A percentile compares a stretch with the other conserved stretches of the same genome.
Conservation (phyloP, 2,888 invertebrate genomes). For the Chymomyza fuscimana region DNA sequence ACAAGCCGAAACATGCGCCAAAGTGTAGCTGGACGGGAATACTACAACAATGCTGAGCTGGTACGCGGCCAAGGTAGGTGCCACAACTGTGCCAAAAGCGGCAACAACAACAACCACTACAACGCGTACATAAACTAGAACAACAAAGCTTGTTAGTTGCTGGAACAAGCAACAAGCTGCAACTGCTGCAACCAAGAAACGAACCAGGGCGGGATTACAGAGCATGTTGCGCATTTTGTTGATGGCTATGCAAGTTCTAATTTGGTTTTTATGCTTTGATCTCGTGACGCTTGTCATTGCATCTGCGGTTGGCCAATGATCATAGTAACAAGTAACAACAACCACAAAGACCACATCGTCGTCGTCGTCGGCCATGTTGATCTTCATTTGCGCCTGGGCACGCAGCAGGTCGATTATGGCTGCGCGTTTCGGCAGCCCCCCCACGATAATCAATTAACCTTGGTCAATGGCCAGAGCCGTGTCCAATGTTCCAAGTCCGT, state of each 20-base stretch:
- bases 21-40: not conserved
- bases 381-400: constrained; percentile 44
- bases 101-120: constrained; percentile 29
- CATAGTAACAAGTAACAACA: not conserved
- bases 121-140: constrained; percentile 32
- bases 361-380: constrained; percentile 20
- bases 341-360: no score
- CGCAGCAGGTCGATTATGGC: constrained; percentile 16
- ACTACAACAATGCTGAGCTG: not conserved
- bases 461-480: constrained; percentile 50
- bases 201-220: constrained; percentile 11
- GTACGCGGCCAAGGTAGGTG: not conserved
- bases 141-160: constrained; percentile 45
- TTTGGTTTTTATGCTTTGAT: constrained; percentile 56
- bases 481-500: constrained; percentile 4
- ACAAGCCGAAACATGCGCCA: not conserved
- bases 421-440: constrained; percentile 5
- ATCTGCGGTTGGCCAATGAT: constrained; percentile 20
- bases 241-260: not conserved
- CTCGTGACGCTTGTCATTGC: constrained; percentile 71
- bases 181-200: constrained; percentile 14
- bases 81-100: constrained; percentile 19
- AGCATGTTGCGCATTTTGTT: not conserved
- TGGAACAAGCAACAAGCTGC: constrained; percentile 16
- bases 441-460: constrained; percentile 69